A percentile compares a stretch with the other conserved stretches of the same genome.
Conservation (phyloP, 2,113 vertebrate species). For the Pteropus alecto region DNA sequence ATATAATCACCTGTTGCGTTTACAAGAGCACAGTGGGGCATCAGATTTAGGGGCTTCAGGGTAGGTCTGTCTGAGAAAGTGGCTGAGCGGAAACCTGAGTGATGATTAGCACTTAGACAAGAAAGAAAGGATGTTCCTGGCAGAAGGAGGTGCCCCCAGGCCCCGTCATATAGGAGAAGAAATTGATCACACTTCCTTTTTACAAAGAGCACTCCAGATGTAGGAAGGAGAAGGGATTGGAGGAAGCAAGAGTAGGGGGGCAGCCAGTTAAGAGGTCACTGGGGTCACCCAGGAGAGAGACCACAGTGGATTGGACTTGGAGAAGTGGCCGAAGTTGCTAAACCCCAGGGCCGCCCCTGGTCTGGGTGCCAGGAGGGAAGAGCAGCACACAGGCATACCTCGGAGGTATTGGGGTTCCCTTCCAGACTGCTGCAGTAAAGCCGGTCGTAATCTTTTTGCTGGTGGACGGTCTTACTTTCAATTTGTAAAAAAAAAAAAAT, state of each 20-base stretch:
- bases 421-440: background rate
- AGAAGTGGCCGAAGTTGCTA: background rate
- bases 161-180: background rate
- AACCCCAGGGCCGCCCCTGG: background rate
- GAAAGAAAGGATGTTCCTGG: background rate
- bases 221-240: background rate
- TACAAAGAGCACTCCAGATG: background rate
- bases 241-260: background rate
- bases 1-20: background rate
- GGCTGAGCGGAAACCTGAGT: background rate
- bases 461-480: background rate
- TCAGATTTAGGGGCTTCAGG: background rate
- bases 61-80: background rate
- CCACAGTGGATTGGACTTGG: background rate
- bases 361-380: no score
- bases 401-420: background rate
- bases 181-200: background rate
- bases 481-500: background rate
- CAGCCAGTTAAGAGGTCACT: background rate
- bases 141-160: background rate
- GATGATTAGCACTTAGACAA: background rate
- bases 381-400: background rate
- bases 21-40: accelerated
- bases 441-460: background rate
- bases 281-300: background rate